Evolutionary conservation across 2,888 invertebrate genomes (phyloP).

Genomic region (Lochmaea capreae): DNA sequence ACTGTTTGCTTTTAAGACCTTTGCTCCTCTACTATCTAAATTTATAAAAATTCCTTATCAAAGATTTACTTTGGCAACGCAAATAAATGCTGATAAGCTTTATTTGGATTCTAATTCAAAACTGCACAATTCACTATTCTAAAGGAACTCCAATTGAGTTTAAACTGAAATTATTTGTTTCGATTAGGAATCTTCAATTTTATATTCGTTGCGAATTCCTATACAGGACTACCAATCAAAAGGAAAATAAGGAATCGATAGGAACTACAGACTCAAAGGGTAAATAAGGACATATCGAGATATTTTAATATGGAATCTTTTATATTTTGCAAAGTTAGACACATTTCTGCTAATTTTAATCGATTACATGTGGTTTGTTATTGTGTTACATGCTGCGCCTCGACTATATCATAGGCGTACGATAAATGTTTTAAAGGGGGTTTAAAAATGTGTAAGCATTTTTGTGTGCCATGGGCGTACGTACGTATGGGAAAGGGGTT

Average conservation of each 20-base stretch:
- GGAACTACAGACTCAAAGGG: not conserved
- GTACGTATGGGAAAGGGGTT: too few relatives aligned
- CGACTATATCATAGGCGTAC: too few relatives aligned
- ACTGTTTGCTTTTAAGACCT: not conserved
- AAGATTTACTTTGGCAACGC: constrained; percentile 25
- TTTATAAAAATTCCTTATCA: constrained; percentile 22
- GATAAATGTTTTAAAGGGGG: too few relatives aligned
- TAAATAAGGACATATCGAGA: too few relatives aligned
- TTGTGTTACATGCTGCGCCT: too few relatives aligned
- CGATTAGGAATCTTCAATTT: not conserved
- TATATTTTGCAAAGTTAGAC: too few relatives aligned
- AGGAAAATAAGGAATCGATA: too few relatives aligned
- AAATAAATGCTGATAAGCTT: constrained; percentile 25
- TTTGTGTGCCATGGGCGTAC: too few relatives aligned
- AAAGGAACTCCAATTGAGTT: not conserved
- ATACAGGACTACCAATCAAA: not conserved
- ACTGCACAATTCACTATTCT: constrained; percentile 7
- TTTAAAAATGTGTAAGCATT: too few relatives aligned
- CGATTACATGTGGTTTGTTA: too few relatives aligned
- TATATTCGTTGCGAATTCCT: not conserved
- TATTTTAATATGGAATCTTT: too few relatives aligned
- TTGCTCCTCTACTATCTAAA: constrained; percentile 3
- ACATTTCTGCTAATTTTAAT: too few relatives aligned
- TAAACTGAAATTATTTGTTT: constrained; percentile 6
- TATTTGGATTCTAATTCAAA: constrained; percentile 10